Evolutionary conservation across 2,888 invertebrate genomes (phyloP).

Genomic region (Dolomedes plantarius): DNA sequence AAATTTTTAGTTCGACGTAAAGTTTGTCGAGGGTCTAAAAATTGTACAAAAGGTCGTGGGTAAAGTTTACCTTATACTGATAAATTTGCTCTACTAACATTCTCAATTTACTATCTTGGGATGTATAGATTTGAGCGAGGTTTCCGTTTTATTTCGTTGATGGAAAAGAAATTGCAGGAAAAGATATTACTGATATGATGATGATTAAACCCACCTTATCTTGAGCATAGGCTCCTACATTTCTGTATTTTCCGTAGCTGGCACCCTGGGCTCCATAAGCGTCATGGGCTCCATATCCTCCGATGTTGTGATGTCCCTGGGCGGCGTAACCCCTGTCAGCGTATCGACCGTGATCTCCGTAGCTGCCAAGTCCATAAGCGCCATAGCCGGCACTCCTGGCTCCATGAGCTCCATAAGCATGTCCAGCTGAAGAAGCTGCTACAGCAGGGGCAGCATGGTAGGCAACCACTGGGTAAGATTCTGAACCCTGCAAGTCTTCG

Average conservation of each 20-base stretch:
- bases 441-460: constrained; percentile 49
- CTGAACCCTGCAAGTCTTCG: constrained; percentile 55
- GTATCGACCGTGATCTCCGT: constrained; percentile 69
- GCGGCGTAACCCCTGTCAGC: constrained; percentile 58
- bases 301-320: constrained; percentile 63
- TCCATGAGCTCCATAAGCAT: constrained; percentile 63
- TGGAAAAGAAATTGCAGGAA: too few relatives aligned
- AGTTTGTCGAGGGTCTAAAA: too few relatives aligned
- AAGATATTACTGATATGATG: too few relatives aligned
- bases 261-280: constrained; percentile 59
- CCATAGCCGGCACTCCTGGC: constrained; percentile 46
- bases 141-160: too few relatives aligned
- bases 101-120: too few relatives aligned
- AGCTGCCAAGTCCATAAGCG: constrained; percentile 43
- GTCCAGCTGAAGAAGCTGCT: constrained; percentile 45
- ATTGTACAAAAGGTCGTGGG: too few relatives aligned
- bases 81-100: too few relatives aligned
- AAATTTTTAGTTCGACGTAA: too few relatives aligned
- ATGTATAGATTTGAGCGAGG: too few relatives aligned
- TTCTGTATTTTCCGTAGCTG: constrained; percentile 56
- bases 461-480: constrained; percentile 54
- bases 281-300: constrained; percentile 49
- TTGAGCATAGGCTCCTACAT: constrained; percentile 62
- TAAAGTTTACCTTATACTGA: too few relatives aligned
- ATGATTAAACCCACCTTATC: constrained; percentile 46